A percentile compares a stretch with the other conserved stretches of the same genome.
These are phyloP conservation scores for Stichopus horrens DNA, from an alignment of 53 echinoderm and acorn worm genomes.

Conservation along the genomic window DNA sequence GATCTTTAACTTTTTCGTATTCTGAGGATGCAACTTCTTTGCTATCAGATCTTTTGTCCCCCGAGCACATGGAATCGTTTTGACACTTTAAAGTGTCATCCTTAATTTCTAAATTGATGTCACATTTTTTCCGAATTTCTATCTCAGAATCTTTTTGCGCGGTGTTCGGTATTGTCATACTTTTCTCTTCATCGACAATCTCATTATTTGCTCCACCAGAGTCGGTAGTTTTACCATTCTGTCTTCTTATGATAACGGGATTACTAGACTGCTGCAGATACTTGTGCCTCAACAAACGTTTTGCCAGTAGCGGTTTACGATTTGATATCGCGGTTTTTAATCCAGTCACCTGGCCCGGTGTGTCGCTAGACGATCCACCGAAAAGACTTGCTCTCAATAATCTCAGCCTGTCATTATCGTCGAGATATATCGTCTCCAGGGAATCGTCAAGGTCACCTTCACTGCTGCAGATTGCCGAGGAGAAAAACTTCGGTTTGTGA, in stretches of 20 bases:
- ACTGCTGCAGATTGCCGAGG: not conserved
- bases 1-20: no score
- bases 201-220: no score
- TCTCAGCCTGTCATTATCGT: not conserved
- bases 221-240: not conserved
- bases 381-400: not conserved
- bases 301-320: not conserved
- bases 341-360: not conserved
- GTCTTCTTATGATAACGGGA: not conserved
- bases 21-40: no score
- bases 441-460: not conserved
- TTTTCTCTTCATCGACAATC: no score
- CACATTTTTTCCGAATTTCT: no score
- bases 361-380: not conserved
- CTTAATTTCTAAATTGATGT: no score
- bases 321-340: not conserved
- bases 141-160: no score
- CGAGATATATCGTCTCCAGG: conserved; percentile 20
- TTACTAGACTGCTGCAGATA: not conserved
- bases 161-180: no score
- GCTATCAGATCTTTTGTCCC: no score
- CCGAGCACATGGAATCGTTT: no score
- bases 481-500: not conserved
- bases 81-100: no score
- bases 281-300: not conserved